These are phyloP conservation scores for Brevipalpus yothersi DNA, from an alignment of 1,140 invertebrate species.

Conservation along the genomic window DNA sequence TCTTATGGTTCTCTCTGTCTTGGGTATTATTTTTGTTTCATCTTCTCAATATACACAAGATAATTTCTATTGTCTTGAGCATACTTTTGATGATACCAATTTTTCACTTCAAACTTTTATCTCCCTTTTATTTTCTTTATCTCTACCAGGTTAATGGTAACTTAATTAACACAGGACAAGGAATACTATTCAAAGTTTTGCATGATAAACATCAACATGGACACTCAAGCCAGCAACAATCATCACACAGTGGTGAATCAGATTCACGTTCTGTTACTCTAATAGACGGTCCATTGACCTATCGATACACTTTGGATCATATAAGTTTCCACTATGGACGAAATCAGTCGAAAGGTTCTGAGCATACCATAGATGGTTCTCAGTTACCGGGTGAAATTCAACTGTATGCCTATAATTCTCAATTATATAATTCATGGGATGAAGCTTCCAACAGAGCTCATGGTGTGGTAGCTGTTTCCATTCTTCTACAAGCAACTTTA, in stretches of 20 bases:
- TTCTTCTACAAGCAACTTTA: constrained; percentile 28
- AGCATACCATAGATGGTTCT: constrained; percentile 74
- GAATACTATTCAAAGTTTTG: constrained; percentile 55
- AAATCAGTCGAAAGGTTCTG: constrained; percentile 37
- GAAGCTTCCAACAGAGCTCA: constrained; percentile 61
- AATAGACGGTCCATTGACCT: constrained; percentile 54
- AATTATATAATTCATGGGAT: constrained; percentile 85
- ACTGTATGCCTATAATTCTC: constrained; percentile 80
- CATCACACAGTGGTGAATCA: background rate
- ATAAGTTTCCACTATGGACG: constrained; percentile 83
- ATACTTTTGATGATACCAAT: background rate
- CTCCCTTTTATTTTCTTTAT: background rate
- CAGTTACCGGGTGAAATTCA: constrained; percentile 87
- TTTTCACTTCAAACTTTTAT: background rate
- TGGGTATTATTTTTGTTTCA: background rate
- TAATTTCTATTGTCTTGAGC: background rate
- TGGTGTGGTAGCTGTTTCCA: constrained; percentile 67
- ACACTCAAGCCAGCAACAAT: background rate
- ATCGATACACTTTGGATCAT: constrained; percentile 80
- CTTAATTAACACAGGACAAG: constrained; percentile 71
- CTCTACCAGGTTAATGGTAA: constrained; percentile 49
- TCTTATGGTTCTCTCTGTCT: background rate
- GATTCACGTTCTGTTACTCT: background rate
- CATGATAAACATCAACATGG: background rate
- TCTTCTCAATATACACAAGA: no score